Base-by-base conservation (phyloP, 2,888 invertebrate species). In the Pediacus dermestoides region DNA sequence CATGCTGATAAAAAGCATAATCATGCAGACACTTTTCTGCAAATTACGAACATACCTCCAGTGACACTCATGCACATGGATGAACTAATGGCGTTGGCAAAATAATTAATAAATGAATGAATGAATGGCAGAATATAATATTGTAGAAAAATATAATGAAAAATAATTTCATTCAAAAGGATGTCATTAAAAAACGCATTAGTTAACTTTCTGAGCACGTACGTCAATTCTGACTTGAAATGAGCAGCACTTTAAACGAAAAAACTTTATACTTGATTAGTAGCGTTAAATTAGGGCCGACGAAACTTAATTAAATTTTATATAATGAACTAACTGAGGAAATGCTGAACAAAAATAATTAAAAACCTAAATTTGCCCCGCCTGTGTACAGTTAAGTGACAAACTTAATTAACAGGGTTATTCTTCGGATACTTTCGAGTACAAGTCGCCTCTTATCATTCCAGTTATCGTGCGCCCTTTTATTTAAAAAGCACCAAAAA, bases 291-390 rank as follows among this genome's bases (percentile, higher is more conserved):
- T 70, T 70, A 68, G 68, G 68, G 66, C 64, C 64, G 66, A 62
- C 66, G 67, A 68, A 68, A 69, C 70, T 70, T 70, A 70, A 70
- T 70, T 70, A 70, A 70, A 70, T 70, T 70, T 70, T 65, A 70
- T 70, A 70, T 70, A 70, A 70, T 70, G 70, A 70, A 70, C 68
- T 70, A 68, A 70, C 67, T 68, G 70, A 69, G 69, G 69, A 70
- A 70, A 70, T 68, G 69, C 68, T 67, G 69, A 68, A 70, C 70
- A 70, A 69, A 70, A 70, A 70, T 70, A 70, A 70, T 70, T 70
- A 70, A 70, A 70, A 70, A 70, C 69, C 70, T 66, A 69, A 70
- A 70, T 69, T 70, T 62, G 62, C 64, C 62, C 64, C 59, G 63
- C 56, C 63, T 58, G 63, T 64, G 59, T 64, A 64, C 64, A 61